These are phyloP conservation scores for Ganaspis brasiliensis DNA, from an alignment of 2,888 invertebrate genomes.

Conservation along the genomic window DNA sequence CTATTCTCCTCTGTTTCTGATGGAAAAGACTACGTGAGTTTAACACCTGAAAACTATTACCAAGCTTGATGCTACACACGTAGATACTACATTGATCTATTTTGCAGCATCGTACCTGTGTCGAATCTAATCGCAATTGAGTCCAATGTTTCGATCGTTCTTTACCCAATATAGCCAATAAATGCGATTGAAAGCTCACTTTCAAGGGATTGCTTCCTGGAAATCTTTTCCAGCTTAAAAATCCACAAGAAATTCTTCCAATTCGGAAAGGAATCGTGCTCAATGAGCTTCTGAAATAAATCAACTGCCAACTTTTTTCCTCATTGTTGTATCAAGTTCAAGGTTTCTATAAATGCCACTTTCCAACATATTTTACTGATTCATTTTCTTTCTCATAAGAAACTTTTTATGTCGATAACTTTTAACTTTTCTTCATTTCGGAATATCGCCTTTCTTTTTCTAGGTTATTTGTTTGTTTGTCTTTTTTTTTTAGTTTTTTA, in stretches of 20 bases:
- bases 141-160: constrained; percentile 7
- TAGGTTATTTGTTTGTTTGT: neutral
- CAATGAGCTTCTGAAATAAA: constrained; percentile 1
- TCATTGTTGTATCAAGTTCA: neutral
- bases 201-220: neutral
- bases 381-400: neutral
- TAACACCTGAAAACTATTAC: constrained; percentile 4
- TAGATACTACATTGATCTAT: constrained; percentile 1
- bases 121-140: constrained; percentile 4
- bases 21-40: neutral
- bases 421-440: neutral
- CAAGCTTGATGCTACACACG: neutral
- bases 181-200: constrained; percentile 4
- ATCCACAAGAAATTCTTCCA: neutral
- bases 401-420: neutral
- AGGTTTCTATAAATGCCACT: neutral
- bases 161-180: neutral
- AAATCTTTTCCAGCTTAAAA: constrained; percentile 4
- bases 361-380: neutral
- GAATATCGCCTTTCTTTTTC: neutral
- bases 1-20: neutral
- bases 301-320: neutral
- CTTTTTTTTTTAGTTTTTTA: neutral
- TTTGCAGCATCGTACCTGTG: neutral
- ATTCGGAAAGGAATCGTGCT: neutral